Conservation (phyloP, 2,888 invertebrate species). For the Hydraecia micacea region DNA sequence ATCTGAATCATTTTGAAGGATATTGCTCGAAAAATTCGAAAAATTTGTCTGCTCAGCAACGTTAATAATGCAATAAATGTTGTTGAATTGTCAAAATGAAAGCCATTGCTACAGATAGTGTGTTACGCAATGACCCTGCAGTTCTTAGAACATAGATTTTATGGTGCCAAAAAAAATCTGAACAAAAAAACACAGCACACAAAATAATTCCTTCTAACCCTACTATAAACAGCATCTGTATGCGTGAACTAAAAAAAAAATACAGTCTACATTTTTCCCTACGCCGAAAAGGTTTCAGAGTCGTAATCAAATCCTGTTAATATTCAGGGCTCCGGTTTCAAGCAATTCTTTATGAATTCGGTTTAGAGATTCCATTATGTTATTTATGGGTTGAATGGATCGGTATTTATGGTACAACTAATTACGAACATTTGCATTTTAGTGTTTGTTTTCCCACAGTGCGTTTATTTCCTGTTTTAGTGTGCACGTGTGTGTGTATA, state of each 20-base stretch:
- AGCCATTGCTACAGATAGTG: too few relatives aligned
- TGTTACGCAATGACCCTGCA: not conserved
- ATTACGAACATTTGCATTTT: constrained; percentile 82
- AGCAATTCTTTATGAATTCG: constrained; percentile 75
- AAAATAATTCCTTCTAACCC: constrained; percentile 33
- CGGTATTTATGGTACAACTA: constrained; percentile 80
- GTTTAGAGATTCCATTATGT: constrained; percentile 76
- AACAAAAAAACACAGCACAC: constrained; percentile 4
- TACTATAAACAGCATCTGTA: constrained; percentile 34
- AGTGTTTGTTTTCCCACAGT: constrained; percentile 75
- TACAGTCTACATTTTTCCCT: constrained; percentile 42
- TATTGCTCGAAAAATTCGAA: too few relatives aligned
- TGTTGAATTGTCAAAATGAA: too few relatives aligned
- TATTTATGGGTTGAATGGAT: constrained; percentile 79
- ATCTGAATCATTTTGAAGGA: too few relatives aligned
- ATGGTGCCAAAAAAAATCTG: not conserved
- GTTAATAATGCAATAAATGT: too few relatives aligned
- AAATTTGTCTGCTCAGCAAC: too few relatives aligned
- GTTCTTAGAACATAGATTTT: not conserved
- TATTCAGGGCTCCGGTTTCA: constrained; percentile 75
- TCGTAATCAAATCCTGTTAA: constrained; percentile 69
- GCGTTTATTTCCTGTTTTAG: constrained; percentile 63
- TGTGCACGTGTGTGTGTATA: constrained; percentile 7
- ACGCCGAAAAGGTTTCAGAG: constrained; percentile 58
- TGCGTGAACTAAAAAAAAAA: constrained; percentile 36